These are phyloP conservation scores for Mobula hypostoma DNA, from an alignment of 2,113 vertebrate species.

Conservation along the genomic window DNA sequence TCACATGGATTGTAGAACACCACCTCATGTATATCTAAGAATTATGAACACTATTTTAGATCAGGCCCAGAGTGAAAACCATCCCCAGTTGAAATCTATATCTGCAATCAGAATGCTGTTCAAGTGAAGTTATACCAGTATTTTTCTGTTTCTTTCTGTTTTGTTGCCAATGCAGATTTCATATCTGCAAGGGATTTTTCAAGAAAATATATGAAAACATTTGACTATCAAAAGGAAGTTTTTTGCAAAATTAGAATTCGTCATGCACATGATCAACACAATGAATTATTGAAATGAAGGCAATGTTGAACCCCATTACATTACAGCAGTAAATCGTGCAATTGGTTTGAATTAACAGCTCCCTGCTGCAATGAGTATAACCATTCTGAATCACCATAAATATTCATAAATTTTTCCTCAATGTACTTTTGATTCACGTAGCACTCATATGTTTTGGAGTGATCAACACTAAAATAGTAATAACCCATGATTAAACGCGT, in stretches of 20 bases:
- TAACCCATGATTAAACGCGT: neutral
- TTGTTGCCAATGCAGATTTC: neutral
- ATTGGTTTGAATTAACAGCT: slow-evolving; percentile 32
- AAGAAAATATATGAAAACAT: neutral
- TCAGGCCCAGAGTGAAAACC: neutral
- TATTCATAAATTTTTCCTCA: slow-evolving; percentile 19
- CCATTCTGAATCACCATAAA: slow-evolving; percentile 8
- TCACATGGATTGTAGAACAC: neutral
- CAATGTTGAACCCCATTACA: slow-evolving; percentile 22
- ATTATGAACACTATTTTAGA: neutral
- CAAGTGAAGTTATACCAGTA: neutral
- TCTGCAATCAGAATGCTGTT: neutral
- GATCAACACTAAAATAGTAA: slow-evolving; percentile 8
- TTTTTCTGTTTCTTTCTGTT: neutral
- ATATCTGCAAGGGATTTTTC: neutral
- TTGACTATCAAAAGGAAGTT: neutral
- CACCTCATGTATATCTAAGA: neutral
- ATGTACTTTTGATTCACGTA: neutral
- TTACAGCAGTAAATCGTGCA: neutral
- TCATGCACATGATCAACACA: neutral
- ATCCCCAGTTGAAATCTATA: neutral
- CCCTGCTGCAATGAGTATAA: slow-evolving; percentile 1
- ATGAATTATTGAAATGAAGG: neutral
- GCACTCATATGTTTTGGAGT: neutral
- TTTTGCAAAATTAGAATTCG: neutral